phyloP scores from a whole-genome alignment of 2,888 invertebrate species.

The Aethes cnicana region DNA sequence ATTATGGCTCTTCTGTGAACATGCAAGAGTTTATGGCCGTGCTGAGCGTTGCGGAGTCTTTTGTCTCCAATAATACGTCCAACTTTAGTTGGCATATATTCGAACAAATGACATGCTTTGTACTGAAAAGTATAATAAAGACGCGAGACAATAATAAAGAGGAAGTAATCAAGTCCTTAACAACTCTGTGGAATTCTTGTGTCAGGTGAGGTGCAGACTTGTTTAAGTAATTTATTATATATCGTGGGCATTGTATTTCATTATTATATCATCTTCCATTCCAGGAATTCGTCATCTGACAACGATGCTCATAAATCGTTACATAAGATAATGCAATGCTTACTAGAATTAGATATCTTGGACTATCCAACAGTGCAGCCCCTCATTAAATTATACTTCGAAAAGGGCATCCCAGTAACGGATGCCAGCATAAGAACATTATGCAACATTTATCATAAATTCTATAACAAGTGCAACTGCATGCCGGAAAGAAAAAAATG shows the following conservation, averaged over 20 bases:
- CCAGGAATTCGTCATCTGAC: conserved; percentile 56
- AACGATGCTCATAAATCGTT: conserved; percentile 53
- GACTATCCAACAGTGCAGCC: conserved; percentile 55
- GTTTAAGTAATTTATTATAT: too few relatives aligned
- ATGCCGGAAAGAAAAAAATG: conserved; percentile 52
- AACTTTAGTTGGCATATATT: conserved; percentile 53
- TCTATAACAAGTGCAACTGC: conserved; percentile 61
- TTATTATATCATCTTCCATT: conserved; percentile 35
- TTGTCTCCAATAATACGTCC: conserved; percentile 46
- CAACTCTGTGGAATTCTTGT: conserved; percentile 66
- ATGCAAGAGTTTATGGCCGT: conserved; percentile 50
- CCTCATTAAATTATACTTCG: conserved; percentile 64
- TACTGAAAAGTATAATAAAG: conserved; percentile 41
- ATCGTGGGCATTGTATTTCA: neutral
- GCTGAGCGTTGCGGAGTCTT: conserved; percentile 48
- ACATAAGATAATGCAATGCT: conserved; percentile 58
- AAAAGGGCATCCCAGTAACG: conserved; percentile 68
- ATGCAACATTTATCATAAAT: conserved; percentile 52
- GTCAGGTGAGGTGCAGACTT: conserved; percentile 54
- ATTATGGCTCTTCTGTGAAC: conserved; percentile 48
- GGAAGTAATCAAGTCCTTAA: conserved; percentile 40
- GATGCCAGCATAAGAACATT: conserved; percentile 58
- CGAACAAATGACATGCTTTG: conserved; percentile 47
- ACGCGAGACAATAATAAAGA: conserved; percentile 34
- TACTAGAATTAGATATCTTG: conserved; percentile 53